Percentiles rank a stretch among this genome's conserved stretches.
Evolutionary conservation across 2,888 invertebrate genomes (phyloP).

Genomic region (Epinotia demarniana): DNA sequence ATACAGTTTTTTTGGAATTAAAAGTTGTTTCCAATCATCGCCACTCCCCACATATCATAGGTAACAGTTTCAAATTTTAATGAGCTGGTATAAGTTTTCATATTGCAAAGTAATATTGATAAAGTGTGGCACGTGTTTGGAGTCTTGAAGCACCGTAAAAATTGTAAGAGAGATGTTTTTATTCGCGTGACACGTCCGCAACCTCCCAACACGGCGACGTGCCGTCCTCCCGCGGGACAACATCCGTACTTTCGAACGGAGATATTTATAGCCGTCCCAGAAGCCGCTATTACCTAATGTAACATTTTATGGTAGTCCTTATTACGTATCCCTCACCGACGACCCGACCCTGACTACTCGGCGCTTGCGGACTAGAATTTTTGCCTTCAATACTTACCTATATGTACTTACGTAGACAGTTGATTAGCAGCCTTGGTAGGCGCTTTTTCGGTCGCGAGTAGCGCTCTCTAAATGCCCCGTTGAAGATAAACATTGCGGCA

Average conservation of each 20-base stretch:
- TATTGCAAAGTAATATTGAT: constrained; percentile 80
- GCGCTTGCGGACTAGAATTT: background rate
- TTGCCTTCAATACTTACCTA: background rate
- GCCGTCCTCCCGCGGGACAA: constrained; percentile 81
- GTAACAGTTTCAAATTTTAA: background rate
- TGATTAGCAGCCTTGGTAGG: background rate
- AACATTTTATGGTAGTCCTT: constrained; percentile 84
- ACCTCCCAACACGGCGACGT: constrained; percentile 71
- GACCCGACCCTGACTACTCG: constrained; percentile 65
- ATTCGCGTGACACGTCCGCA: constrained; percentile 81
- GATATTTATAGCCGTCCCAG: constrained; percentile 84
- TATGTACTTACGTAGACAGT: background rate
- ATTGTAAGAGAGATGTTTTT: constrained; percentile 78
- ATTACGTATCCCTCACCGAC: constrained; percentile 77
- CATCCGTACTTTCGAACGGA: constrained; percentile 82
- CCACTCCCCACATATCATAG: background rate
- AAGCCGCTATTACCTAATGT: constrained; percentile 84
- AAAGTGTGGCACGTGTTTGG: constrained; percentile 50
- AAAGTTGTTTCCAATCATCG: no score
- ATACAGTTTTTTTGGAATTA: no score
- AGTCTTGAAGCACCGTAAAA: constrained; percentile 56
- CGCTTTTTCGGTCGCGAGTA: constrained; percentile 64
- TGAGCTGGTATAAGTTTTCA: constrained; percentile 33
- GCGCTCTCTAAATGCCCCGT: constrained; percentile 71
- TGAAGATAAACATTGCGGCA: constrained; percentile 81